Evolutionary conservation across 2,888 invertebrate genomes (phyloP).

Genomic region (Limenitis camilla): DNA sequence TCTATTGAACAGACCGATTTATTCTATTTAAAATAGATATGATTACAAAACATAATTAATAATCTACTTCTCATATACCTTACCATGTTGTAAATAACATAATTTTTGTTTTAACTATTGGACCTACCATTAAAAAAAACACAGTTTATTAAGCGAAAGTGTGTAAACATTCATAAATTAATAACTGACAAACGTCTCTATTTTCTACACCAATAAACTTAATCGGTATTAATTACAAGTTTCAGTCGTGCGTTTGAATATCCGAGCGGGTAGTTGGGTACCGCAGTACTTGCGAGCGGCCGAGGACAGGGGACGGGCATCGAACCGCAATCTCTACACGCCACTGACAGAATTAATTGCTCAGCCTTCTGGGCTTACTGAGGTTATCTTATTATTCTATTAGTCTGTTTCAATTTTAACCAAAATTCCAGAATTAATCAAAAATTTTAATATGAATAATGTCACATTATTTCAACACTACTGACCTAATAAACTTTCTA

Average conservation of each 20-base stretch:
- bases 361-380: conserved; percentile 22
- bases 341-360: conserved; percentile 40
- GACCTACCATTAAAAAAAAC: no score
- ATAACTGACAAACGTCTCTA: neutral
- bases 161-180: neutral
- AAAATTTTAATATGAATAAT: no score
- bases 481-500: no score
- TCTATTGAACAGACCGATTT: no score
- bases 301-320: conserved; percentile 37
- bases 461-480: no score
- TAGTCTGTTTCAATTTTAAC: neutral
- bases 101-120: no score
- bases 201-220: conserved; percentile 26
- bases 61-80: no score
- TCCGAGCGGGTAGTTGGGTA: conserved; percentile 13
- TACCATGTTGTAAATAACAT: no score
- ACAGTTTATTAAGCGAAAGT: neutral
- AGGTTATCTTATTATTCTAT: conserved; percentile 15
- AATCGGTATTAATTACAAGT: conserved; percentile 29
- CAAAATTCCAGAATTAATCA: neutral
- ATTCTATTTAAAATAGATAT: no score
- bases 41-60: no score
- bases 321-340: conserved; percentile 42
- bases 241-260: conserved; percentile 28
- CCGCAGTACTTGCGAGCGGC: conserved; percentile 15